phyloP scores from a whole-genome alignment of 2,797 vertebrate species.

The Psittacula derbiana region DNA sequence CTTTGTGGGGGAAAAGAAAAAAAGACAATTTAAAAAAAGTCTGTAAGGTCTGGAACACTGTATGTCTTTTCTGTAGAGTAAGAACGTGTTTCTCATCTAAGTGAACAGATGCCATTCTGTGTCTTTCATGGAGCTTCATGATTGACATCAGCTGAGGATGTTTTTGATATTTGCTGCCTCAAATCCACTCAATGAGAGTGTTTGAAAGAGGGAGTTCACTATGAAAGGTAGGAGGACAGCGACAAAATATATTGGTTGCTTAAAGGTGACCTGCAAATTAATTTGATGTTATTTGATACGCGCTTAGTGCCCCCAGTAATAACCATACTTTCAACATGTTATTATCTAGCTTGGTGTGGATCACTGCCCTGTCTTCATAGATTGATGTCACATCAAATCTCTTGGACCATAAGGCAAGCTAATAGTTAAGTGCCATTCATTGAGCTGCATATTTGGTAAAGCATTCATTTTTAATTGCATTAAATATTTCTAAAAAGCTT shows the following conservation, averaged over 20 bases:
- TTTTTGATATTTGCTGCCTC: neutral
- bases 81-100: neutral
- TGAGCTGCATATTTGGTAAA: neutral
- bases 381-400: neutral
- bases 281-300: neutral
- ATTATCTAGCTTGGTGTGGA: neutral
- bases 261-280: conserved; percentile 21
- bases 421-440: neutral
- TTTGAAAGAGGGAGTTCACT: neutral
- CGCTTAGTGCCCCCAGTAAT: neutral
- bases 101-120: neutral
- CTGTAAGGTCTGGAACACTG: neutral
- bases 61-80: neutral
- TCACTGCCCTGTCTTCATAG: neutral
- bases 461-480: rapidly evolving
- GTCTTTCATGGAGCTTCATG: neutral
- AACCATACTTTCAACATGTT: neutral
- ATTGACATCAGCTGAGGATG: neutral
- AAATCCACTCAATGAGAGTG: neutral
- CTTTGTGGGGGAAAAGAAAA: rapidly evolving
- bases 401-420: neutral
- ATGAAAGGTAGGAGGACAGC: neutral
- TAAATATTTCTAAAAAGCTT: neutral
- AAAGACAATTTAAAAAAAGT: neutral
- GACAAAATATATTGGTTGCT: neutral